Base-by-base conservation (phyloP, 1,140 invertebrate genomes). In the Chionoecetes opilio region DNA sequence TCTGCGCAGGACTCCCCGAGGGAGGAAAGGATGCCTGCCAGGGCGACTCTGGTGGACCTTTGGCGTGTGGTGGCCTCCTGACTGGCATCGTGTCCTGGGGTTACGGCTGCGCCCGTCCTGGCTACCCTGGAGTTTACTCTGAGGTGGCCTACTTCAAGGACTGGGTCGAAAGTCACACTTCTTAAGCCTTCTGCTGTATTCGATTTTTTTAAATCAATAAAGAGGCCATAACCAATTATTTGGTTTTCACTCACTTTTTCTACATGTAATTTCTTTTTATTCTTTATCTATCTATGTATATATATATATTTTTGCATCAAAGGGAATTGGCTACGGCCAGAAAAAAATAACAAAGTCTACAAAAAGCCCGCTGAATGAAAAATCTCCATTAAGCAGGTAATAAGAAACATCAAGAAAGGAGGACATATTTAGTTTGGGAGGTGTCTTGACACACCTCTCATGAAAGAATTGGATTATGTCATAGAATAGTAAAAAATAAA, bases 11-110 rank as follows among this genome's bases (percentile, higher is more conserved):
- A 29, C 8, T 92, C 35, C 21, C 85, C 26, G 95, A 95, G 82
- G 96, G 96, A 85, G 96, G 96, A 0, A 88, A 91, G 46, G 96
- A 96, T 95, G 98, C 98, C 0, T 98, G 98, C 97, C 98, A 98
- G 97, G 98, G 96, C 31, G 96, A 96, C 86, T 96, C 95, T 90
- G 96, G 96, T 11, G 96, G 96, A 34, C 96, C 96, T 35, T 92
- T 96, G 31, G 95, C 96, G 82, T 93, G 96, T 21, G 38, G 87
- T 35, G 96, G 95, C 75, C 93, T 88, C 90, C 82, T 96, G 75
- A 88, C 91, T 29, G 95, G 92, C 41, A 87, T 96, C 31, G 95
- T 95, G 17, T 96, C 95, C 34, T 92, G 93, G 92, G 82, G 93
- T 34, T 94, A 94, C 37, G 95, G 95, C 89, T 96, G 95, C 75